phyloP scores from a whole-genome alignment of 2,113 vertebrate species.

The Bujurquina vittata region DNA sequence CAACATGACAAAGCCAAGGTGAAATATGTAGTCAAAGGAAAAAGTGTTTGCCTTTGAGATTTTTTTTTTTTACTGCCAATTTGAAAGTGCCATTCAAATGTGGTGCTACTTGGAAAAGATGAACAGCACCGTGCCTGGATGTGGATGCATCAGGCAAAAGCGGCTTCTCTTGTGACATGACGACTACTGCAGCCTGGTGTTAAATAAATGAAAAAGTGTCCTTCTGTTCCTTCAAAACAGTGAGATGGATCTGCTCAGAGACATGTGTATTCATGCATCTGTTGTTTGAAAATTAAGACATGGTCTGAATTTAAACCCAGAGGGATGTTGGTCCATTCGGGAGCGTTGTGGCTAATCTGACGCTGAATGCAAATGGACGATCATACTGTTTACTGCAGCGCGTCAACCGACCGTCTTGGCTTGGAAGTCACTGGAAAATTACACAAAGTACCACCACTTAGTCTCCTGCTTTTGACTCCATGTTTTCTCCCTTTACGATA shows the following conservation, averaged over 20 bases:
- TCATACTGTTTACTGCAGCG: not conserved
- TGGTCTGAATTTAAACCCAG: not conserved
- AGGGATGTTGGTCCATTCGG: not conserved
- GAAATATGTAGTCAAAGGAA: slow-evolving; percentile 26
- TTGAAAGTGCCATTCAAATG: slow-evolving; percentile 71
- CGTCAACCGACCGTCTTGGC: slow-evolving; percentile 8
- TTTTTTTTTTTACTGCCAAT: slow-evolving; percentile 53
- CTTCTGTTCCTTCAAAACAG: slow-evolving; percentile 47
- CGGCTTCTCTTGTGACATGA: slow-evolving; percentile 7
- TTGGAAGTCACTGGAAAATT: slow-evolving; percentile 25
- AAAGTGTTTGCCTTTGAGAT: slow-evolving; percentile 30
- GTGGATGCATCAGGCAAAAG: slow-evolving; percentile 13
- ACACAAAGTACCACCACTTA: not conserved
- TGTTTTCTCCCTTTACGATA: not conserved
- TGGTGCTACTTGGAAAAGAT: slow-evolving; percentile 44
- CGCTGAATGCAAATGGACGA: not conserved
- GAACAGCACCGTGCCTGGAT: not conserved
- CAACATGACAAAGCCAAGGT: slow-evolving; percentile 3
- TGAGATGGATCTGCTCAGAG: slow-evolving; percentile 24
- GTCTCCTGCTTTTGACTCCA: not conserved
- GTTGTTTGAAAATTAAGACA: not conserved
- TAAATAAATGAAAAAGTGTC: slow-evolving; percentile 52
- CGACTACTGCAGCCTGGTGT: slow-evolving; percentile 20
- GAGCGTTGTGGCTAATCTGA: slow-evolving; percentile 5
- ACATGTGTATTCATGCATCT: slow-evolving; percentile 7